Evolutionary conservation across 2,797 vertebrate genomes (phyloP).

Genomic region (Clarias pachynema): DNA sequence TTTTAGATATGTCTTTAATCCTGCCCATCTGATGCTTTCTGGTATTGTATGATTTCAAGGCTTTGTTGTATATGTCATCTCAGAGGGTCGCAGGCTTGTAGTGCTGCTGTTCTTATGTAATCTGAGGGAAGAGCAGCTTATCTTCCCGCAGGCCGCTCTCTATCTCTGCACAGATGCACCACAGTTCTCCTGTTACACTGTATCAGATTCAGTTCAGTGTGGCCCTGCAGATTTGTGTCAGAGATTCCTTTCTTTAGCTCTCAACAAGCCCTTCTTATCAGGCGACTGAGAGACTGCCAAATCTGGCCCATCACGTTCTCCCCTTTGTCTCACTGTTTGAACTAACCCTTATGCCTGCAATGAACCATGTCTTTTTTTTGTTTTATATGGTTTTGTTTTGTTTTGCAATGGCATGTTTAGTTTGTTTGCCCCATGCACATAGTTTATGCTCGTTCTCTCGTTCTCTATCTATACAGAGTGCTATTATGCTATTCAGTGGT

Average conservation of each 20-base stretch:
- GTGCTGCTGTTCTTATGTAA: constrained; percentile 69
- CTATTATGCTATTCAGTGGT: constrained; percentile 2
- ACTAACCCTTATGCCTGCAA: constrained; percentile 65
- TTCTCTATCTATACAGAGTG: constrained; percentile 9
- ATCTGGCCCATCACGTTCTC: constrained; percentile 66
- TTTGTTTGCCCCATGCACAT: constrained; percentile 40
- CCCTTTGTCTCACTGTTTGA: constrained; percentile 72
- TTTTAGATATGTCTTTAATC: constrained; percentile 80
- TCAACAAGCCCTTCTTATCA: constrained; percentile 77
- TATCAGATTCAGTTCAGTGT: constrained; percentile 74
- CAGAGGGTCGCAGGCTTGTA: constrained; percentile 39
- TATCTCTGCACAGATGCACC: constrained; percentile 64
- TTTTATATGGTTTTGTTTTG: constrained; percentile 34
- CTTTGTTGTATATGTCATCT: constrained; percentile 71
- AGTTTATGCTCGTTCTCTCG: constrained; percentile 32
- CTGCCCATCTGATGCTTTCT: constrained; percentile 78
- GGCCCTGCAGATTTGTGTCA: constrained; percentile 69
- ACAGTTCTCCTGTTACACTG: constrained; percentile 62
- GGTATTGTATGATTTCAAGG: constrained; percentile 59
- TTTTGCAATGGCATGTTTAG: constrained; percentile 20
- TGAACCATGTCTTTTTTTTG: constrained; percentile 54
- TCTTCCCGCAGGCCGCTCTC: constrained; percentile 60
- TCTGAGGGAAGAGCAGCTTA: constrained; percentile 64
- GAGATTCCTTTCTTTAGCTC: constrained; percentile 77
- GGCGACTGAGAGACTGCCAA: constrained; percentile 66